Evolutionary conservation across 2,797 vertebrate species (phyloP).

Genomic region (Lepilemur septentrionalis): DNA sequence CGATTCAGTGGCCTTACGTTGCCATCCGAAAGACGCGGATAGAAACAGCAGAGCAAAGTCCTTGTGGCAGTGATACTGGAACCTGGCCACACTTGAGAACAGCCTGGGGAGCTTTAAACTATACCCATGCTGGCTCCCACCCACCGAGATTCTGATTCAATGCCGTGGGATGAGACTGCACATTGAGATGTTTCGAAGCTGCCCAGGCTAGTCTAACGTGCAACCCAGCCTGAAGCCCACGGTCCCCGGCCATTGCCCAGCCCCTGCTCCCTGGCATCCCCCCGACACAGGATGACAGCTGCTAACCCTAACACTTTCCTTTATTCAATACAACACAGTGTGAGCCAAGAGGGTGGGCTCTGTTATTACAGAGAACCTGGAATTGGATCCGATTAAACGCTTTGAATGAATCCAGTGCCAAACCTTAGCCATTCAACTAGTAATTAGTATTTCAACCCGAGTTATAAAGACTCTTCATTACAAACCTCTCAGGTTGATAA

Average conservation of each 20-base stretch:
- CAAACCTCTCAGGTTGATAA: background rate
- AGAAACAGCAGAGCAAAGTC: background rate
- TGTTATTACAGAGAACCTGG: background rate
- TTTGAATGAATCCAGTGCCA: background rate
- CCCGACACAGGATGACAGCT: background rate
- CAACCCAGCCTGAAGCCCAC: too few relatives aligned
- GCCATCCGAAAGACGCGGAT: background rate
- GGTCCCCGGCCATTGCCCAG: background rate
- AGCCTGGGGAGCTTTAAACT: background rate
- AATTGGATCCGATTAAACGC: rapidly evolving
- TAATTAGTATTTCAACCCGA: background rate
- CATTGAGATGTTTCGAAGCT: background rate
- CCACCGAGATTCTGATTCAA: background rate
- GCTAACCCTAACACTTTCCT: too few relatives aligned
- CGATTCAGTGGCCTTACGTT: too few relatives aligned
- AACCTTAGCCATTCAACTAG: too few relatives aligned
- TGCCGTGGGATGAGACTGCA: background rate
- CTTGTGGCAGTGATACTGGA: background rate
- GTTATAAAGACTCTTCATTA: background rate
- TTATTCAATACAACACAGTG: background rate
- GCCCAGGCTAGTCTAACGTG: rapidly evolving
- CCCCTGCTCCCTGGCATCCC: background rate
- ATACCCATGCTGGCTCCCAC: background rate
- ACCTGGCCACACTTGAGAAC: background rate
- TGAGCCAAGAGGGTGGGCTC: too few relatives aligned